Evolutionary conservation across 2,113 vertebrate genomes (phyloP), one percentile per base, ranked within the genome.

Genomic region (Pholis gunnellus): DNA sequence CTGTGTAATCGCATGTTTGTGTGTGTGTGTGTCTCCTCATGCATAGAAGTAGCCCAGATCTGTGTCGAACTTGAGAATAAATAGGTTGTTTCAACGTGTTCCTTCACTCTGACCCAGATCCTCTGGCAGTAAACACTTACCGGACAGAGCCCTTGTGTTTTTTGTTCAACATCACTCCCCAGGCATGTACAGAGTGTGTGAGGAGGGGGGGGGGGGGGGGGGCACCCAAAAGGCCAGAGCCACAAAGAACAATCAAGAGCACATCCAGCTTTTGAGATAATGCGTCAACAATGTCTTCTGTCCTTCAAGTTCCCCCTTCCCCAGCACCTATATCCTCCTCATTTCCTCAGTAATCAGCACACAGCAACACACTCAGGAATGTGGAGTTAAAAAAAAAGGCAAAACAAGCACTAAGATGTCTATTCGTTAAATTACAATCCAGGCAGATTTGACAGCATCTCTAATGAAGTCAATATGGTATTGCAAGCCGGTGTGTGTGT

Each of bases 341-440:
- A 46, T 82, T 79, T 80, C 81, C 81, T 60, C 11, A 50, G 69
- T 83, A 87, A 92, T 94, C 87, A 87, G 91, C 40, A 79, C 79
- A 92, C 90, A 94, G 92, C 92, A 95, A 95, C 87, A 90, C 86
- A 79, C 29, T 27, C 48, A 63, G 87, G 92, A 93, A 94, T 93
- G 91, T 81, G 72, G 60, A 67, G 67, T 79, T 67, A 88, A 48
- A 52, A 11, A 22, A 54, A 54, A 2, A 76, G 75, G 76, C 63
- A 72, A 74, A 73, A 74, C n/a, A 52, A 0, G 2, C 46, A 57
- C 70, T 50, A 6, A 29, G 10, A 29, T 0, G 65, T 60, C 9
- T 66, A 50, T 65, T 42, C 15, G 13, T 69, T 66, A 66, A 5
- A 63, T 40, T 14, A 56, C 67, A 78, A 50, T 10, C 10, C 0